A percentile compares a stretch with the other conserved stretches of the same genome.
These are phyloP conservation scores for Orgyia antiqua DNA, from an alignment of 2,888 invertebrate genomes.

Conservation along the genomic window DNA sequence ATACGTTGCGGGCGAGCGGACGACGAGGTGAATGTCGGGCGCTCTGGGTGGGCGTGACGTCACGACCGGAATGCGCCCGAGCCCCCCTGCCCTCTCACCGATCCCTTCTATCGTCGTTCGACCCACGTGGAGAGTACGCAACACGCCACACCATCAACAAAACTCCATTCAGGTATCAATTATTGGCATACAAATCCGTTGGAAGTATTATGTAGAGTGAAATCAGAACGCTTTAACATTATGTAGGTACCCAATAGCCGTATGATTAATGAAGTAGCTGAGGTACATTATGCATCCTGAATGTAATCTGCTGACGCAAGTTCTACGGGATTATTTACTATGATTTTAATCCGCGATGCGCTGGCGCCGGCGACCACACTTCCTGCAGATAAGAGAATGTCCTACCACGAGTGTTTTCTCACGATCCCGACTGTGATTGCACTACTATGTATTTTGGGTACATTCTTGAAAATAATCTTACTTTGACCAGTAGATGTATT, in stretches of 20 bases:
- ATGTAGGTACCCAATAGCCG: no score
- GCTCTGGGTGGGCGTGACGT: constrained; percentile 77
- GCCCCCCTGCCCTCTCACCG: constrained; percentile 42
- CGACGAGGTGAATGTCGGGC: constrained; percentile 70
- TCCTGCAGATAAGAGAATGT: constrained; percentile 70
- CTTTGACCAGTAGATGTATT: constrained; percentile 6
- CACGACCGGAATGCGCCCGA: constrained; percentile 73
- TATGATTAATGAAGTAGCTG: no score
- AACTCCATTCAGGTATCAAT: constrained; percentile 52
- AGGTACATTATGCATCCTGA: background rate
- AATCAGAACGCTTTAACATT: no score
- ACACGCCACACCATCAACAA: constrained; percentile 35
- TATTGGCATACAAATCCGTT: constrained; percentile 37
- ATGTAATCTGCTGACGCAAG: constrained; percentile 36
- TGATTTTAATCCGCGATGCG: constrained; percentile 49
- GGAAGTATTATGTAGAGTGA: constrained; percentile 9
- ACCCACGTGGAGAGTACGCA: constrained; percentile 66
- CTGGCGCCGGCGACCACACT: constrained; percentile 54
- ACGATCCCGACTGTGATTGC: constrained; percentile 25
- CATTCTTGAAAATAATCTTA: no score
- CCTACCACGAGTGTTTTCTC: constrained; percentile 49
- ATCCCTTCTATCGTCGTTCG: constrained; percentile 23
- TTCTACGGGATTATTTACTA: constrained; percentile 43
- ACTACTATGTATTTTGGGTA: no score
- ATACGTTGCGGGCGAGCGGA: constrained; percentile 38